A percentile compares a stretch with the other conserved stretches of the same genome.
Conservation (phyloP, 2,888 invertebrate genomes). For the Drosophila heteroneura region DNA sequence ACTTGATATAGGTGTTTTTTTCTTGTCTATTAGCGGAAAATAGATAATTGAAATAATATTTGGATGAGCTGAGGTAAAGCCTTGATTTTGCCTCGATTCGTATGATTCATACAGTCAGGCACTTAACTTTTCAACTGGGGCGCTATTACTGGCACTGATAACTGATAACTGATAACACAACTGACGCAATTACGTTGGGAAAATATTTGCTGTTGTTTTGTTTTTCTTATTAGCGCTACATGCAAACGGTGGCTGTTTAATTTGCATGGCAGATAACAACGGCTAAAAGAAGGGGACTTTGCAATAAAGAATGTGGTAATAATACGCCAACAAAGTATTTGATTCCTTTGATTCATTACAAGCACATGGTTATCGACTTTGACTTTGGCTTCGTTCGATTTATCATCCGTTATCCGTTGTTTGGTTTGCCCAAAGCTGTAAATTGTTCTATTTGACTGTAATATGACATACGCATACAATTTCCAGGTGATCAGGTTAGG, state of each 20-base stretch:
- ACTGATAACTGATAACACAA: conserved; percentile 65
- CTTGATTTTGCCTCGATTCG: background rate
- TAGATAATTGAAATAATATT: conserved; percentile 5
- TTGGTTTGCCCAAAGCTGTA: conserved; percentile 61
- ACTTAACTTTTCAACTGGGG: background rate
- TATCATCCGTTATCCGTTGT: conserved; percentile 54
- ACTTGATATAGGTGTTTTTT: background rate
- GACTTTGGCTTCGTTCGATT: conserved; percentile 41
- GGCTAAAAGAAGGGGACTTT: conserved; percentile 12
- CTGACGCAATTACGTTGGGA: conserved; percentile 58
- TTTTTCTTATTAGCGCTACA: conserved; percentile 35
- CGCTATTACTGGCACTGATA: conserved; percentile 3
- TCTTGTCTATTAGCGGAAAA: conserved; percentile 7
- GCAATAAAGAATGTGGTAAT: conserved; percentile 70
- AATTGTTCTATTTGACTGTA: conserved; percentile 44
- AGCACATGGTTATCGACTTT: conserved; percentile 58
- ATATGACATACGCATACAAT: background rate
- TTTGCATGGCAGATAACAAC: conserved; percentile 24
- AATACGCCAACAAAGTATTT: conserved; percentile 33
- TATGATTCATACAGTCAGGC: conserved; percentile 31
- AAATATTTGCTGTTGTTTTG: conserved; percentile 21
- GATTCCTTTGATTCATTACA: conserved; percentile 63
- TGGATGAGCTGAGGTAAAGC: conserved; percentile 37
- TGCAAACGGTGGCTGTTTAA: conserved; percentile 47
- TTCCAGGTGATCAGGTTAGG: no score